Conservation (phyloP, 2,113 vertebrate species). For the Atrichornis clamosus region DNA sequence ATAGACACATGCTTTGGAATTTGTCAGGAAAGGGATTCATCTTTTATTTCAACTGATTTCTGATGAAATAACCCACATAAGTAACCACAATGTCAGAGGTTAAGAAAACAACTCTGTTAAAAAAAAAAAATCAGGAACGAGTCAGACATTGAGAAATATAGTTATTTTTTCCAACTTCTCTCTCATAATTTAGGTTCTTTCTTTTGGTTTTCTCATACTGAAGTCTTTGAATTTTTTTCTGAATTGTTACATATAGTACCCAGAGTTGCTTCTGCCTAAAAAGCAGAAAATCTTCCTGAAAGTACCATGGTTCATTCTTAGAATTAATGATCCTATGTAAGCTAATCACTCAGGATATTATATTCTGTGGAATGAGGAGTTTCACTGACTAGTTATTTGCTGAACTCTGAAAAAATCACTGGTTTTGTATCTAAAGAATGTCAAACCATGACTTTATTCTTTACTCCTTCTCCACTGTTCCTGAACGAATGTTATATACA, state of each 20-base stretch:
- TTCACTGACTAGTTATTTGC: background rate
- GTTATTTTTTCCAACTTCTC: background rate
- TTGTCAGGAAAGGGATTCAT: background rate
- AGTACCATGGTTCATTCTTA: background rate
- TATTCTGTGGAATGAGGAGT: background rate
- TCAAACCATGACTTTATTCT: background rate
- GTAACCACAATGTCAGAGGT: background rate
- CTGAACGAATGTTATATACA: background rate
- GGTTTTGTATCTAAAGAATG: background rate
- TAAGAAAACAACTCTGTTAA: background rate
- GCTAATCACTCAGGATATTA: background rate
- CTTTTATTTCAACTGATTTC: constrained; percentile 8
- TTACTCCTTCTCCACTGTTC: background rate
- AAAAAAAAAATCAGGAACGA: background rate
- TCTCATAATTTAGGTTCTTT: background rate
- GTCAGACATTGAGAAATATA: background rate
- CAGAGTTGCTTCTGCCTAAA: background rate
- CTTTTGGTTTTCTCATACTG: background rate
- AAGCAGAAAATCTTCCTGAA: background rate
- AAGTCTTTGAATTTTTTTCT: background rate
- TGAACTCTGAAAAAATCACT: background rate
- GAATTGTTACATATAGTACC: background rate
- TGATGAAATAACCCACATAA: background rate
- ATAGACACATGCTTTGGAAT: background rate
- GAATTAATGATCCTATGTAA: background rate